Conservation (phyloP, 2,888 invertebrate species). For the Eupithecia pulchellata region DNA sequence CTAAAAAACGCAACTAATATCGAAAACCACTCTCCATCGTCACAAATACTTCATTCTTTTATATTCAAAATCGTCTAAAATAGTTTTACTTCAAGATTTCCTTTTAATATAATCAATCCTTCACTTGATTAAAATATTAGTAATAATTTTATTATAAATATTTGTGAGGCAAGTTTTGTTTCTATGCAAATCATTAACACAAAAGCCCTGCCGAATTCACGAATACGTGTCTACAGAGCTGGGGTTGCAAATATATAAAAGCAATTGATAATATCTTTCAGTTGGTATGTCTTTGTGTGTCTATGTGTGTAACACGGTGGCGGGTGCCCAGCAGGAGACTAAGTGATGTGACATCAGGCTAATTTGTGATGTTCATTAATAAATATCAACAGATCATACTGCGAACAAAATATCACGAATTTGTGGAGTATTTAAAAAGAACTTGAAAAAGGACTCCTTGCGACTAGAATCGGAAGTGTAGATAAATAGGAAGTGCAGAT, state of each 20-base stretch:
- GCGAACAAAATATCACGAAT: neutral
- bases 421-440: neutral
- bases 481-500: neutral
- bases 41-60: too few relatives aligned
- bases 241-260: conserved; percentile 5
- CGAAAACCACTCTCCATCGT: neutral
- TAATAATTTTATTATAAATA: neutral
- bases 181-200: neutral
- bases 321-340: neutral
- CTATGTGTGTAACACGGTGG: conserved; percentile 16
- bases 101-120: too few relatives aligned
- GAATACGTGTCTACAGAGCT: neutral
- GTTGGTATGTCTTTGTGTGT: too few relatives aligned
- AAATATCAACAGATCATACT: neutral
- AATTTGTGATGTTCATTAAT: neutral
- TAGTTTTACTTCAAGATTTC: neutral
- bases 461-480: conserved; percentile 10
- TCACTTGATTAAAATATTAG: too few relatives aligned
- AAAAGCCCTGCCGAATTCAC: neutral
- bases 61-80: neutral
- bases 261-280: conserved; percentile 5
- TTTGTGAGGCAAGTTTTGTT: neutral
- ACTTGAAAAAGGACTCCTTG: neutral
- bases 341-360: neutral
- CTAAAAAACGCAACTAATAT: conserved; percentile 24